Base-by-base conservation (phyloP, 2,888 invertebrate genomes). In the Isotomurus palustris region DNA sequence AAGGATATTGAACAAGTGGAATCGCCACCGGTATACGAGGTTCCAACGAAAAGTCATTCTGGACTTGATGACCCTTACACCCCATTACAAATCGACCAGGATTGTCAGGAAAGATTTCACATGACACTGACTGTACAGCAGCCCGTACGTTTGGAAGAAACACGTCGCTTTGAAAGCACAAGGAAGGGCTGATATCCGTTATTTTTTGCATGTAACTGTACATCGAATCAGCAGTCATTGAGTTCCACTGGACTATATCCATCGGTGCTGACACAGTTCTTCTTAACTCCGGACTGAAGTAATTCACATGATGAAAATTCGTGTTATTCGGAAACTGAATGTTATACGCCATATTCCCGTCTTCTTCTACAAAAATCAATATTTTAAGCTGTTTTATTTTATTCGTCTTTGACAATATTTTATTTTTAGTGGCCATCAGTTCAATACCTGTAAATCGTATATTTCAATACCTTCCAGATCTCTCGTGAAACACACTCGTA, bases 61-160 rank as follows among this genome's bases (percentile, higher is more conserved):
- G 65, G 2, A 65, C 38, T 53, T 56, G 59, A 60, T 68, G 45
- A 21, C 68, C 68, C 17, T 28, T 53, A 48, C 70, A 70, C 21
- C 68, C 68, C 4, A 52, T 32, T 12, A 60, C 58, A 24, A 36
- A 12, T n/a, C 19, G 38, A 12, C 10, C 28, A 14, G n/a, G 40
- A 40, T 52, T 32, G 4, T 47, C 36, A 28, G 35, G 5, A 24
- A 12, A 10, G 6, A 38, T 43, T 17, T 44, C 25, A 50, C 12
- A 12, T n/a, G 12, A 8, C n/a, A 2, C 32, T 17, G 19, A 3
- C 22, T 10, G n/a, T 5, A 14, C 38, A 12, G 56, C 57, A 2
- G 62, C 64, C 17, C 56, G 22, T 2, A 64, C 62, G 56, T 65
- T 67, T 10, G 68, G 67, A 45, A 50, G 67, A n/a, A 70, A 24